phyloP scores from a whole-genome alignment of 2,888 invertebrate species.

The Hirtodrosophila alboralis region DNA sequence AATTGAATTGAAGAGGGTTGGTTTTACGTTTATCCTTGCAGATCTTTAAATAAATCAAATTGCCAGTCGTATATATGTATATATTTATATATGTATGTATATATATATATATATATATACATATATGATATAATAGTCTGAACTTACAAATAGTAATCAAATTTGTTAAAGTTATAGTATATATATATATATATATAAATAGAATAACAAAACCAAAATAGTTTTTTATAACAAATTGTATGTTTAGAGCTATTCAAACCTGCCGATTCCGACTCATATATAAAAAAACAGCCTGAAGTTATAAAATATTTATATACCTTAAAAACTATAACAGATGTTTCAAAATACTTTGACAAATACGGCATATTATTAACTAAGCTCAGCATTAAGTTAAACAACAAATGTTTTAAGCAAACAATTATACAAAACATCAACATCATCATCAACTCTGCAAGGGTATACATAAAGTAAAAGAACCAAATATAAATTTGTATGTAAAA shows the following conservation, averaged over 20 bases:
- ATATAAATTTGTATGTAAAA: constrained; percentile 17
- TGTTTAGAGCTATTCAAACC: constrained; percentile 1
- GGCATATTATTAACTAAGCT: no score
- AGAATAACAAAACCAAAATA: not conserved
- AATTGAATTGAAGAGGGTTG: no score
- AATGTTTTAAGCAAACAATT: no score
- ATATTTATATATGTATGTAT: no score
- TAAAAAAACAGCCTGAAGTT: constrained; percentile 1
- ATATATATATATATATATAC: constrained; percentile 6
- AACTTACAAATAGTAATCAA: no score
- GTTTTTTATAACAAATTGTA: constrained; percentile 13
- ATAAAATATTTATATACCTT: no score
- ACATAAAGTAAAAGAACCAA: not conserved
- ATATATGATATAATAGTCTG: no score
- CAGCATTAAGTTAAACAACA: no score
- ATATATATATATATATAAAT: not conserved
- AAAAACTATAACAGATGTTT: no score
- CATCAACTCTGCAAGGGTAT: constrained; percentile 35
- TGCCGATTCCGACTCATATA: constrained; percentile 3
- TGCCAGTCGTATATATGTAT: constrained; percentile 20
- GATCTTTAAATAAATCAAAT: constrained; percentile 1
- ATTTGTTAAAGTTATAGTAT: constrained; percentile 19
- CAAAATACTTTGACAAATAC: no score
- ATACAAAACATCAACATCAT: not conserved
- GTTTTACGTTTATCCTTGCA: no score